Evolutionary conservation across 2,113 vertebrate species (phyloP).

Genomic region (Crypturellus undulatus): DNA sequence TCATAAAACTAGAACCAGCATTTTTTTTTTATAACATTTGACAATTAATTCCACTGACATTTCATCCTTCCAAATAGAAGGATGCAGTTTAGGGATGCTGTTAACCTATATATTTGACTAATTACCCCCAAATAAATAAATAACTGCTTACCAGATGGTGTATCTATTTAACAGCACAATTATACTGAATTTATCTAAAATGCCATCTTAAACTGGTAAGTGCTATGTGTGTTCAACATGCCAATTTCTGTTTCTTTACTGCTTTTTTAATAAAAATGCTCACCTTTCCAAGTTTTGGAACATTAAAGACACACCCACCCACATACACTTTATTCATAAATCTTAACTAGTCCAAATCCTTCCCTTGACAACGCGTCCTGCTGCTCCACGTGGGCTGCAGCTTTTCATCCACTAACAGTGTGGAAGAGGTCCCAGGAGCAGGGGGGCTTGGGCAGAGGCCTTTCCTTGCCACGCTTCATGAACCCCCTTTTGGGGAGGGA

Average conservation of each 20-base stretch:
- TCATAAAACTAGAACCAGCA: neutral
- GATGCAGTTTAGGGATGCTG: neutral
- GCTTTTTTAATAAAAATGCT: too few relatives aligned
- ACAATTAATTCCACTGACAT: neutral
- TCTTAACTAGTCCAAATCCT: neutral
- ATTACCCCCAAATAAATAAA: neutral
- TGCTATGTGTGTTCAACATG: neutral
- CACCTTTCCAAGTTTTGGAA: neutral
- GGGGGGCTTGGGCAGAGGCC: neutral
- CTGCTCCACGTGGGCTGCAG: rapidly evolving
- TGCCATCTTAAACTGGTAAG: neutral
- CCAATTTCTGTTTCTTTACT: neutral
- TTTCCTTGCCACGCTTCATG: neutral
- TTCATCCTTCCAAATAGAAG: neutral
- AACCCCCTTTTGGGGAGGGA: neutral
- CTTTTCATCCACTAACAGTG: neutral
- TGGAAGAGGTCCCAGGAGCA: neutral
- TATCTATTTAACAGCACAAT: neutral
- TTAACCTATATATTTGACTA: neutral
- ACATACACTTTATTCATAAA: neutral
- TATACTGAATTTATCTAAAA: neutral
- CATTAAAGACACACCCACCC: neutral
- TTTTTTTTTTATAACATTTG: neutral
- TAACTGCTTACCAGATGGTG: neutral
- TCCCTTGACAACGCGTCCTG: neutral